Base-by-base conservation (phyloP, 2,113 vertebrate genomes). In the Saccopteryx bilineata region DNA sequence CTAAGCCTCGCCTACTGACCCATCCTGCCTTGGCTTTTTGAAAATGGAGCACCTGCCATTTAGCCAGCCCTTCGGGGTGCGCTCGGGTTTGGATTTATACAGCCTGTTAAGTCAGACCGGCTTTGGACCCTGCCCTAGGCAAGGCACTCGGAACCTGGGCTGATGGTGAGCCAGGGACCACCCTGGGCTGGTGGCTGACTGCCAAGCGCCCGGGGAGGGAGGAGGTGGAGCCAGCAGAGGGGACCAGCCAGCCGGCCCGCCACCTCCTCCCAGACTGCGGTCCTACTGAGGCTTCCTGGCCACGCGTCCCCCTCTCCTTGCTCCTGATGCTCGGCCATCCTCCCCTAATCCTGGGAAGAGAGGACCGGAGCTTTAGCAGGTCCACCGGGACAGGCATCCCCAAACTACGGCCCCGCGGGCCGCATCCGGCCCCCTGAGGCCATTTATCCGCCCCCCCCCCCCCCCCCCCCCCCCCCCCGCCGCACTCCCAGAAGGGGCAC, bases 381-480 rank as follows among this genome's bases (percentile, higher is more conserved):
- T 1, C 54, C 18, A 18, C 5, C 10, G 1, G 0, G 19, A 28
- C n/a, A n/a, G n/a, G n/a, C n/a, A n/a, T n/a, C n/a, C n/a, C n/a
- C n/a, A n/a, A n/a, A n/a, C n/a, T n/a, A n/a, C n/a, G n/a, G n/a
- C n/a, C n/a, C n/a, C n/a, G n/a, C n/a, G n/a, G n/a, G n/a, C n/a
- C n/a, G n/a, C n/a, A n/a, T n/a, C n/a, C n/a, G n/a, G n/a, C n/a
- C n/a, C n/a, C n/a, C n/a, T n/a, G n/a, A n/a, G n/a, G n/a, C n/a
- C n/a, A n/a, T n/a, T n/a, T n/a, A n/a, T n/a, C n/a, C n/a, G n/a
- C n/a, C n/a, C n/a, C n/a, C n/a, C n/a, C n/a, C n/a, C n/a, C n/a
- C n/a, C n/a, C n/a, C n/a, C n/a, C n/a, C n/a, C n/a, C n/a, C n/a
- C n/a, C n/a, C n/a, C n/a, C n/a, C n/a, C n/a, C n/a, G n/a, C n/a